Percentiles rank a stretch among this genome's conserved stretches.
phyloP scores from a whole-genome alignment of 2,797 vertebrate species.

The Hoplostethus mediterraneus region DNA sequence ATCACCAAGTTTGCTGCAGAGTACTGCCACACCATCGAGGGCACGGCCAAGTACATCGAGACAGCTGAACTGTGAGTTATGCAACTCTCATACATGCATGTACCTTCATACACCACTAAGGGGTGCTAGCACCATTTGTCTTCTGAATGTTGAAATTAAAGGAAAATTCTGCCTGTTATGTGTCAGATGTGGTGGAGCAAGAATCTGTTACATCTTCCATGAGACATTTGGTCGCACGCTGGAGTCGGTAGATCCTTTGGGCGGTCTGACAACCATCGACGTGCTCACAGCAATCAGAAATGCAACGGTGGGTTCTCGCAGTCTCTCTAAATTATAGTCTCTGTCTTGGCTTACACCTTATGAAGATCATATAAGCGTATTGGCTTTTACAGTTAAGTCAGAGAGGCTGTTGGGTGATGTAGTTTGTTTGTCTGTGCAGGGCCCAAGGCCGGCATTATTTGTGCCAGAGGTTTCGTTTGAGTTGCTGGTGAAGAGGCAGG shows the following conservation, averaged over 20 bases:
- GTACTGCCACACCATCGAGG: conserved; percentile 99
- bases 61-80: conserved; percentile 94
- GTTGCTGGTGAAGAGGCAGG: conserved; percentile 95
- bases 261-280: conserved; percentile 96
- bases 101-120: conserved; percentile 28
- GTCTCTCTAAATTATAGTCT: background rate
- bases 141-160: background rate
- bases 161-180: background rate
- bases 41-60: conserved; percentile 99
- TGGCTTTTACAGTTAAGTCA: background rate
- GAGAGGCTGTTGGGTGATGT: conserved; percentile 11
- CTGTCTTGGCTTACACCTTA: background rate
- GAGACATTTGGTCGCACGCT: conserved; percentile 97
- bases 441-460: conserved; percentile 95
- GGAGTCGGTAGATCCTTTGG: conserved; percentile 97
- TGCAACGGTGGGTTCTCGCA: conserved; percentile 89
- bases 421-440: conserved; percentile 77
- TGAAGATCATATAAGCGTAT: background rate
- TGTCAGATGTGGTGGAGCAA: conserved; percentile 94
- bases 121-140: conserved; percentile 18
- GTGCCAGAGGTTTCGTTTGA: conserved; percentile 98
- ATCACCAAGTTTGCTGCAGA: conserved; percentile 99
- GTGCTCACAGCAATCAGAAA: conserved; percentile 99
- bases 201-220: conserved; percentile 99
- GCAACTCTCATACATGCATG: conserved; percentile 1